Base-by-base conservation (phyloP, 2,797 vertebrate genomes). In the Heterohyrax brucei region DNA sequence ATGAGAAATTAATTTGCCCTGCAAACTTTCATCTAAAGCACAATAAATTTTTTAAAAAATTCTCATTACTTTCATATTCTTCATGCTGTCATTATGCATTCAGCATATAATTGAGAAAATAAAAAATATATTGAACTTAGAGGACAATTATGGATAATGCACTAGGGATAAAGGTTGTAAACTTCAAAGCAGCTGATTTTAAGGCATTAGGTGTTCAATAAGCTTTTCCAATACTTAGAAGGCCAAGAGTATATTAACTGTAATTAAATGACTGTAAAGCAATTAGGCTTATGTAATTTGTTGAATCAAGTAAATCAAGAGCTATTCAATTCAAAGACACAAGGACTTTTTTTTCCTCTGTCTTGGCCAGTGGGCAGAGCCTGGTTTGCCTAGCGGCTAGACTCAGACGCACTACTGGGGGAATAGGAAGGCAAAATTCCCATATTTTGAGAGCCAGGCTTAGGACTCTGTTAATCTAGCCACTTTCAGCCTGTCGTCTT, bases 231-330 rank as follows among this genome's bases (percentile, higher is more conserved):
- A 48, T 70, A 90, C 26, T 78, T 78, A 28, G 21, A 81, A 94
- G 12, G 28, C 53, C 87, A 80, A 86, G 70, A 64, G 28, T 92
- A 80, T 21, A 53, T 73, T 72, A 10, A 13, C 39, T 86, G 3
- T 64, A 87, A 59, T 94, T 87, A 96, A 95, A 14, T 77, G 28
- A 93, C 28, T 53, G 1, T 59, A 94, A 91, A 87, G 62, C 30
- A 59, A 64, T 30, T 70, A 3, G 80, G 68, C 21, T 77, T 82
- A 48, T 28, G 2, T 64, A 89, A 64, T 80, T 86, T 95, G 48
- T 80, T 94, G 50, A 83, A 53, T 87, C n/a, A 53, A 83, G 53
- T 62, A 68, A 79, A 86, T 75, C 48, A 90, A 93, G 39, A 90
- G 50, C 50, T 73, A 33, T 68, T 66, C 78, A 50, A 62, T 39